phyloP scores from a whole-genome alignment of 2,797 vertebrate genomes.

The Avahi laniger region DNA sequence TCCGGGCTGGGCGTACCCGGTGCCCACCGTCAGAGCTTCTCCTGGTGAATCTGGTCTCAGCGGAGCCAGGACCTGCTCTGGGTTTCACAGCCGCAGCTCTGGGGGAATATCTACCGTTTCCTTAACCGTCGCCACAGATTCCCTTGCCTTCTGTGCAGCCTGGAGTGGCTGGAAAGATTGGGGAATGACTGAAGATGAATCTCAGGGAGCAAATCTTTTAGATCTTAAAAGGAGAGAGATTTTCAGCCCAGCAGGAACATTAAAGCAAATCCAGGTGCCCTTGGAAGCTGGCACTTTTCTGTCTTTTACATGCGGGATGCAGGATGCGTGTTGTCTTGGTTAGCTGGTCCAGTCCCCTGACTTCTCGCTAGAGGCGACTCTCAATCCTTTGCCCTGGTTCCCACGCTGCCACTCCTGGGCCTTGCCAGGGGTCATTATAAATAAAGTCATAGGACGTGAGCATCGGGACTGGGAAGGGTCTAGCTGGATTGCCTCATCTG shows the following conservation, averaged over 20 bases:
- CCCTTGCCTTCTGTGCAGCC: not conserved
- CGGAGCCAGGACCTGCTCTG: not conserved
- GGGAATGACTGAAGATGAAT: conserved; percentile 36
- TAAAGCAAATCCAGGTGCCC: not conserved
- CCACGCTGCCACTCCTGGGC: not conserved
- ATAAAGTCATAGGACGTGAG: not conserved
- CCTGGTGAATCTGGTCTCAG: not conserved
- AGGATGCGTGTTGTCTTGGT: not conserved
- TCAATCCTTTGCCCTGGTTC: not conserved
- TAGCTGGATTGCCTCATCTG: not conserved
- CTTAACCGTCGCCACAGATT: not conserved
- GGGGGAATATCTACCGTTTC: not conserved
- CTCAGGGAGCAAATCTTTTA: conserved; percentile 21
- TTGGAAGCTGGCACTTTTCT: not conserved
- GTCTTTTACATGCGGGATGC: not conserved
- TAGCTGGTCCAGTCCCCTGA: not conserved
- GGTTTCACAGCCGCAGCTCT: not conserved
- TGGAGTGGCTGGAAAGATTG: not conserved
- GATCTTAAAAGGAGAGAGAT: conserved; percentile 18
- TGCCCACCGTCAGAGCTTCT: not conserved
- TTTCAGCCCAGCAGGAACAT: not conserved
- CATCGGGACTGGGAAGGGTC: not conserved
- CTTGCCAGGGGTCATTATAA: not conserved
- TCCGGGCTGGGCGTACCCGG: not conserved
- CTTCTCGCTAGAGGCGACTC: not conserved